Evolutionary conservation across 2,113 vertebrate genomes (phyloP), one percentile per base, ranked within the genome.

Genomic region (Proteles cristata): DNA sequence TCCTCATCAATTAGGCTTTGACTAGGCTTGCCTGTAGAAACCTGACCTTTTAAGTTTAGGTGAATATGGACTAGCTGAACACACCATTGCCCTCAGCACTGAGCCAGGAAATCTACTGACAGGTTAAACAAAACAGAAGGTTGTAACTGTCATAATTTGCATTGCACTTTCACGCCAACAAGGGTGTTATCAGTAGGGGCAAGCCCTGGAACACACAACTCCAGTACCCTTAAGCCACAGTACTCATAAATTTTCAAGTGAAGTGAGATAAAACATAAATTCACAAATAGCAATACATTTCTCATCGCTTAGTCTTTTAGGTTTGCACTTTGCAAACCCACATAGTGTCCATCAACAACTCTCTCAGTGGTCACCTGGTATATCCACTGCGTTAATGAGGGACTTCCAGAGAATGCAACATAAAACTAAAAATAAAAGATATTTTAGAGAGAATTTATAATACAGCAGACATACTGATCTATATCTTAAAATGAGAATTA

Each of bases 111-210:
- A 99, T 99, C 98, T 98, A 99, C 98, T 99, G 99, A 99, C 99
- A 99, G 98, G 98, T 99, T 99, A 99, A 99, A 99, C 99, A 99
- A 99, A 99, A 99, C 99, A 99, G 99, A 99, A 99, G 98, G 99
- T 99, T 99, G 99, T 99, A 99, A 99, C 99, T 99, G 99, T 99
- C 99, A 99, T 99, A 99, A 99, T 99, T 99, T 99, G 99, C 99
- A 99, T 99, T 99, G 99, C 99, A 99, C 99, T 99, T 99, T 99
- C 99, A 99, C 99, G 98, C 99, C 99, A 99, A 99, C 99, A 99
- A 99, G 98, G 99, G 99, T 99, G 99, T 99, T 99, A 99, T 99
- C 99, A 99, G 99, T 98, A 98, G 98, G 99, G 99, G 99, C 99
- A 99, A 99, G 99, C 99, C 99, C 99, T 99, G 98, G 98, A 99